Evolutionary conservation across 2,113 vertebrate species (phyloP), one percentile per base, ranked within the genome.

Genomic region (Hiodon tergisus): DNA sequence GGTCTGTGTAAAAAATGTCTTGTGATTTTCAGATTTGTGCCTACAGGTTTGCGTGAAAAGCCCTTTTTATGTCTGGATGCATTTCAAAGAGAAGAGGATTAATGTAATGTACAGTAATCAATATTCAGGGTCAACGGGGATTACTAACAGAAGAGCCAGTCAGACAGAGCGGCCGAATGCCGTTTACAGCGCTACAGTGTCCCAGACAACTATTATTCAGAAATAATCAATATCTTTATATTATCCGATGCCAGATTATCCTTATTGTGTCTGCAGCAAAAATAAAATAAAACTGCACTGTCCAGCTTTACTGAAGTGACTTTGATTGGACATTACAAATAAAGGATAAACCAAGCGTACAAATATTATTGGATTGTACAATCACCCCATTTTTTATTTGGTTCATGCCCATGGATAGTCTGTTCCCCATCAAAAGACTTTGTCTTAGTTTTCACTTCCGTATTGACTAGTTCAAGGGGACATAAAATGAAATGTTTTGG

Each of bases 221-320:
- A 77, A 62, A 61, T n/a, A 46, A 73, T 84, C 78, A 80, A 81
- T 84, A 74, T n/a, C n/a, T n/a, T n/a, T n/a, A n/a, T n/a, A n/a
- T n/a, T 67, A 68, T 75, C 10, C 50, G 57, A 62, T 10, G 52
- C 61, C 52, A 67, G 63, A 52, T 81, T 76, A 78, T 78, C 77
- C 79, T 67, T 61, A 76, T 76, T 47, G 57, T 17, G 50, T 66
- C 71, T 70, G 14, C 60, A 68, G 60, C 74, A 63, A 66, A 67
- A 11, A 69, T 1, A 1, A 31, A 31, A 31, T 31, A 57, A 68
- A 10, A 77, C 13, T 16, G 55, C 57, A 73, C 71, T 52, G 73
- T 62, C 55, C 17, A 67, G 54, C n/a, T 46, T 68, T 77, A 71
- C 53, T 11, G 52, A 76, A 16, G 53, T 73, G 55, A 17, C 46